Conservation (phyloP, 2,113 vertebrate species). For the Bos indicus region DNA sequence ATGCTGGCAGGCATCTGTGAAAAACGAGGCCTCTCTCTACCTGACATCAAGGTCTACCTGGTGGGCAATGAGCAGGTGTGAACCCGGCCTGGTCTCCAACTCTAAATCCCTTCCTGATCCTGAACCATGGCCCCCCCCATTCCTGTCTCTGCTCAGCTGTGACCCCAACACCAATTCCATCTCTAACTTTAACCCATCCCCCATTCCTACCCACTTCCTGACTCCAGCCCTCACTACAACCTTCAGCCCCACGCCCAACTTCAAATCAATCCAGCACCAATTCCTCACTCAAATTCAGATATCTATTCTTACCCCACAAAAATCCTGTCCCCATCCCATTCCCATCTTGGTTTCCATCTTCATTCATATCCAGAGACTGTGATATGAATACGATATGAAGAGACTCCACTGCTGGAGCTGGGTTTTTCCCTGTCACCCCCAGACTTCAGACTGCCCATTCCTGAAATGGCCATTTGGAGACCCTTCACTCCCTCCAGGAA, state of each 20-base stretch:
- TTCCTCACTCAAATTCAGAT: not conserved
- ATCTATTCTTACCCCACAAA: not conserved
- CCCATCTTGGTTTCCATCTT: not conserved
- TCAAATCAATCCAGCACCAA: not conserved
- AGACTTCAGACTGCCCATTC: not conserved
- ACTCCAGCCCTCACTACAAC: not conserved
- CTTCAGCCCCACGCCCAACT: not conserved
- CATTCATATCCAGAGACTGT: not conserved
- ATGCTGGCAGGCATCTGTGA: constrained; percentile 93
- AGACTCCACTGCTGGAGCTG: not conserved
- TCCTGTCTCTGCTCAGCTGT: not conserved
- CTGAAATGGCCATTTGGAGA: not conserved
- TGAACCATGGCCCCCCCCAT: not conserved
- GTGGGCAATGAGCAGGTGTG: constrained; percentile 93
- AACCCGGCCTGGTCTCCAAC: not conserved
- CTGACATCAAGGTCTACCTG: constrained; percentile 92
- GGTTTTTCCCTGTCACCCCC: not conserved
- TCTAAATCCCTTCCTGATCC: not conserved
- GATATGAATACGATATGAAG: not conserved
- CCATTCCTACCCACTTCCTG: not conserved
- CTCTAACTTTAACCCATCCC: not conserved
- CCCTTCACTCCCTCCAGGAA: not conserved
- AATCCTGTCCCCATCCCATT: not conserved
- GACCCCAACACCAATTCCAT: not conserved
- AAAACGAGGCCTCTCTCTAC: constrained; percentile 91